Base-by-base conservation (phyloP, 2,888 invertebrate species). In the Vanessa cardui region DNA sequence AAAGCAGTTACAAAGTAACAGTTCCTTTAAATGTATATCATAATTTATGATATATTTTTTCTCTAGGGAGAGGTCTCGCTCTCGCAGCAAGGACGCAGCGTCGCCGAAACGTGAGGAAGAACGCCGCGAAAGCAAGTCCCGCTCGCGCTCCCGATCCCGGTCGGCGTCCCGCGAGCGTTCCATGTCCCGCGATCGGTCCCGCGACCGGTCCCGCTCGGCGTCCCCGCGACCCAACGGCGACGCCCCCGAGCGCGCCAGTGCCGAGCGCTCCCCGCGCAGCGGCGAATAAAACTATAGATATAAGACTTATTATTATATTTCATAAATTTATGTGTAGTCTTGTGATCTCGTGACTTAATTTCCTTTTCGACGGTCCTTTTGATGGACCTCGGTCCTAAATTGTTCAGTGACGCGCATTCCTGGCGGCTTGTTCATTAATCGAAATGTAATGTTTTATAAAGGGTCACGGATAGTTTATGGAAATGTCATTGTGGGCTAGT, bases 51-150 rank as follows among this genome's bases (percentile, higher is more conserved):
- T 26, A n/a, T n/a, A n/a, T 33, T n/a, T 33, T 39, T 8, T 12
- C 39, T 39, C 9, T 61, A 95, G 95, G 87, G 95, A 95, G 79
- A 94, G 95, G 44, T 96, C 96, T 66, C 94, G 94, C 59, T 96
- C 96, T 45, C 93, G 92, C 76, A 96, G 96, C 84, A 96, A 96
- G 84, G 95, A 94, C 70, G 87, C 83, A 70, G 84, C 80, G 20
- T 89, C 91, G 2, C 89, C 90, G 20, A 90, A 90, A 74, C 89
- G 87, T 50, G 90, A 88, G 6, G 91, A 89, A 68, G 86, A 85
- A 67, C 87, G 88, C 56, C 88, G 87, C 66, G 83, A 79, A 33
- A 86, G 77, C 83, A 91, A 91, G 80, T 91, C 92, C 1, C 84
- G 84, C 0, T 90, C 91, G 1, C 77, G 76, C 4, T 76, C 75